Evolutionary conservation across 2,888 invertebrate genomes (phyloP), one percentile per base, ranked within the genome.

Genomic region (Protodeltote pygarga): DNA sequence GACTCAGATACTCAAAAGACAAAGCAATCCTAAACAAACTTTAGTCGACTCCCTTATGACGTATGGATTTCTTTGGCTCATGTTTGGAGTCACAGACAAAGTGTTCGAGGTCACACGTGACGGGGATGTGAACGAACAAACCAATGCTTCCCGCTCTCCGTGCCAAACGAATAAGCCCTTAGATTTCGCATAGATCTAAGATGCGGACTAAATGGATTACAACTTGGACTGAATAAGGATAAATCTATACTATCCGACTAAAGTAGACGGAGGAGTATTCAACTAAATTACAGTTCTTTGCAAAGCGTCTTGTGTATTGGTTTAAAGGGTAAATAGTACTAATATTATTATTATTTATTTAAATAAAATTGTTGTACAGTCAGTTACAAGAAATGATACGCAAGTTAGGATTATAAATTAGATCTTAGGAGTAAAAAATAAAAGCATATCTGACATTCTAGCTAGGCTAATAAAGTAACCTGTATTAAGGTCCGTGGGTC

Each of bases 11-110:
- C 19, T 35, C 11, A 20, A 13, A 55, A 62, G 54, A 52, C 52
- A 57, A 61, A 53, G 44, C 46, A 58, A 66, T 67, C 73, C 73
- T 70, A 60, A 73, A 55, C 50, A 70, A 76, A 75, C 63, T 63
- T 49, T 39, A 34, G 47, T 32, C 15, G 6, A 4, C 39, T 44
- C 33, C 42, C 32, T 54, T 62, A 74, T 63, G 70, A 71, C 64
- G 59, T 70, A 70, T 69, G 49, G 66, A 54, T 70, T 75, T 64
- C 67, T 50, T 46, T 15, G 28, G 10, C 11, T 35, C 38, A 65
- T 55, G 47, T 51, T 54, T 45, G 15, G 31, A 35, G 35, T 35
- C 28, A 42, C 35, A 45, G 33, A 39, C 38, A 49, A 47, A 42
- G 46, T 31, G 29, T 13, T 21, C 32, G 45, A 49, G 60, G 55